These are phyloP conservation scores for Oophaga sylvatica DNA, from an alignment of 2,797 vertebrate genomes.

Conservation along the genomic window DNA sequence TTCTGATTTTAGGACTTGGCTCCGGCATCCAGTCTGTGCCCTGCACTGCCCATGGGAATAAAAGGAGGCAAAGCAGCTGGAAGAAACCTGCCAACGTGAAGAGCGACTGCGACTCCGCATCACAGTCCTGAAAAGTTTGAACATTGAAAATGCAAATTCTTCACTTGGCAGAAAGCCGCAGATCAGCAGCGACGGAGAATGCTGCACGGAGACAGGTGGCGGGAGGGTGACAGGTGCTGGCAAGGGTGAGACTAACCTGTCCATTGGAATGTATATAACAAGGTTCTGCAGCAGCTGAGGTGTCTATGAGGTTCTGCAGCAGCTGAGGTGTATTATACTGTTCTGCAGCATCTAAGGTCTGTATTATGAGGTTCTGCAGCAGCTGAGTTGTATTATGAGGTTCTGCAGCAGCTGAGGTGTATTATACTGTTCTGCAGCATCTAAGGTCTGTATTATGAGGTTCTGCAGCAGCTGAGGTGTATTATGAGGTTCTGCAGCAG, in stretches of 20 bases:
- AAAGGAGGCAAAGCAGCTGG: constrained; percentile 54
- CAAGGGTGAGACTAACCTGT: constrained; percentile 28
- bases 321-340: not conserved
- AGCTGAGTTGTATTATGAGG: not conserved
- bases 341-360: not conserved
- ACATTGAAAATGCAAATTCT: constrained; percentile 60
- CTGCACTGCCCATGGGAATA: constrained; percentile 43
- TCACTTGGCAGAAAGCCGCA: constrained; percentile 43
- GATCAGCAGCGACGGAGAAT: not conserved
- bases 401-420: not conserved
- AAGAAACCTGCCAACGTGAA: constrained; percentile 53
- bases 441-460: not conserved
- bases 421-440: not conserved
- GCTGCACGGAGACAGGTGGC: constrained; percentile 12
- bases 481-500: not conserved
- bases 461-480: not conserved
- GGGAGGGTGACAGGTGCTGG: constrained; percentile 28
- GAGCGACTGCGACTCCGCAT: constrained; percentile 30
- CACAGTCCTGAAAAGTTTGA: constrained; percentile 59
- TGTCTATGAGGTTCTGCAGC: not conserved
- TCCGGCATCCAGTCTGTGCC: constrained; percentile 46
- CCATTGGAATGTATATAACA: constrained; percentile 30
- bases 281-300: not conserved
- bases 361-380: too few species aligned
- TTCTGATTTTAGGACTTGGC: constrained; percentile 52